Evolutionary conservation across 2,113 vertebrate species (phyloP).

Genomic region (Tetrao urogallus): DNA sequence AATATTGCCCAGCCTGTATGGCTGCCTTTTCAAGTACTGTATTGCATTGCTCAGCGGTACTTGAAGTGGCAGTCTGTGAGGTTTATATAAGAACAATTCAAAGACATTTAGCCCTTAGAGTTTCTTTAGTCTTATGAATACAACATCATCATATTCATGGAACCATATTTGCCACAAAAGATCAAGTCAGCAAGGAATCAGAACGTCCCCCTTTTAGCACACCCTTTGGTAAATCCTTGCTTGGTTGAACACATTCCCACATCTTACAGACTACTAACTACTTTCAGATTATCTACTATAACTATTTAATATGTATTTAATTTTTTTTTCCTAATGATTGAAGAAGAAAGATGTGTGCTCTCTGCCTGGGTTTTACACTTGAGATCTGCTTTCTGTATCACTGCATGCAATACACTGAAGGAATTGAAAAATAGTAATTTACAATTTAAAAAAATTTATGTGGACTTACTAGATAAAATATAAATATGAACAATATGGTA

Average conservation of each 20-base stretch:
- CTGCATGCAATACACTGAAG: not conserved
- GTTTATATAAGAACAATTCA: not conserved
- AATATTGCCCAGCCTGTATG: not conserved
- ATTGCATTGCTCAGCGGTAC: not conserved
- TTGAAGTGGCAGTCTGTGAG: not conserved
- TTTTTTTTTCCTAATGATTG: not conserved
- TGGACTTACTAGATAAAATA: not conserved
- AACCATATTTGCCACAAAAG: fast-evolving
- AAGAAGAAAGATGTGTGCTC: fast-evolving
- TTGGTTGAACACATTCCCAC: not conserved
- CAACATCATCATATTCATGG: not conserved
- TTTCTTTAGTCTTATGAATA: not conserved
- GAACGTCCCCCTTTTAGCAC: not conserved
- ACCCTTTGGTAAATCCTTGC: not conserved
- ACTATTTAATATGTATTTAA: not conserved
- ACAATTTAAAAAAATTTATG: not conserved
- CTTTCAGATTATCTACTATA: not conserved
- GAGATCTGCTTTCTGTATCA: not conserved
- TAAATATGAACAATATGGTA: not conserved
- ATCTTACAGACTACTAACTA: not conserved
- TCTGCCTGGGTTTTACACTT: not conserved
- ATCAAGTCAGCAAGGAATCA: not conserved
- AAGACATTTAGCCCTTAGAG: not conserved
- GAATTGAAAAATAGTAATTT: not conserved
- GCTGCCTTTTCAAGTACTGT: not conserved